Conservation (phyloP, 2,888 invertebrate species). For the Macrophya alboannulata region DNA sequence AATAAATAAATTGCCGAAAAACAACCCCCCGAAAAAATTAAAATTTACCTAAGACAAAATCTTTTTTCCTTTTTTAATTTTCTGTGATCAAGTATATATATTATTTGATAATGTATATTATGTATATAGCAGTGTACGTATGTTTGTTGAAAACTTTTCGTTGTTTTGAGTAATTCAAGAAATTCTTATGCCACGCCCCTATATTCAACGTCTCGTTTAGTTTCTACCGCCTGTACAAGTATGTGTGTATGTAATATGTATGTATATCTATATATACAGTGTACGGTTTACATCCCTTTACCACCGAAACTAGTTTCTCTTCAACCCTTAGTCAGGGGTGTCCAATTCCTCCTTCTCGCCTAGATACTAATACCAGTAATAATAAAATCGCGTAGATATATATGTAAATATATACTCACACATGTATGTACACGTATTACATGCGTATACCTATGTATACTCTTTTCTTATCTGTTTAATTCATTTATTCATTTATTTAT, state of each 20-base stretch:
- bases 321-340: conserved; percentile 47
- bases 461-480: too few species aligned
- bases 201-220: conserved; percentile 29
- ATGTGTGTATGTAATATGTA: too few species aligned
- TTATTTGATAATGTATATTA: too few species aligned
- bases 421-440: neutral
- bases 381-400: neutral
- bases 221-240: conserved; percentile 6
- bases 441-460: neutral
- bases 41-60: too few species aligned
- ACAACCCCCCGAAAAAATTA: too few species aligned
- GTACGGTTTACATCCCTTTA: conserved; percentile 24
- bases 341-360: neutral
- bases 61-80: too few species aligned
- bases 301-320: conserved; percentile 38
- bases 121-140: neutral
- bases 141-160: neutral
- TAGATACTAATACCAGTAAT: neutral
- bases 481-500: too few species aligned
- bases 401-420: neutral
- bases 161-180: neutral
- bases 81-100: too few species aligned
- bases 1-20: too few species aligned
- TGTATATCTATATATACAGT: neutral
- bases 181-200: conserved; percentile 33